A percentile compares a stretch with the other conserved stretches of the same genome.
Conservation (phyloP, 2,888 invertebrate species). For the Rhopalosiphum nymphaeae region DNA sequence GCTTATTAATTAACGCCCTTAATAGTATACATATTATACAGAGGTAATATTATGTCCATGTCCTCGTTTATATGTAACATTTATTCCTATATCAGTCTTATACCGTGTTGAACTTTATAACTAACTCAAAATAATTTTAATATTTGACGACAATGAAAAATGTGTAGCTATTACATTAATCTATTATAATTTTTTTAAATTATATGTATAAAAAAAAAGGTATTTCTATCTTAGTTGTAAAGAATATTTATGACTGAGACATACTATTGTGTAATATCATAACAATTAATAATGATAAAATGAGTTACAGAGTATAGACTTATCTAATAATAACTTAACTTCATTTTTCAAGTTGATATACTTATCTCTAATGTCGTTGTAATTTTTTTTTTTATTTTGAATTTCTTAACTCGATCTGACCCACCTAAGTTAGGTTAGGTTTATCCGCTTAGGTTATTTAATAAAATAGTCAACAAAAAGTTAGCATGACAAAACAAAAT, state of each 20-base stretch:
- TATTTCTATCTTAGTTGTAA: too few relatives aligned
- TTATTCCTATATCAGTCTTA: background rate
- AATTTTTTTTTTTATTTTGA: background rate
- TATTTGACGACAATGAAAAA: background rate
- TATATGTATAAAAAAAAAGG: too few relatives aligned
- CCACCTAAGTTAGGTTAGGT: background rate
- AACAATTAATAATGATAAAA: background rate
- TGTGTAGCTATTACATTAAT: too few relatives aligned
- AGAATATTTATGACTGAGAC: too few relatives aligned
- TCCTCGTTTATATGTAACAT: background rate
- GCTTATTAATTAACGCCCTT: background rate
- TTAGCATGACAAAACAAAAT: background rate
- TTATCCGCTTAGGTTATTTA: too few relatives aligned
- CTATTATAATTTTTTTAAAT: too few relatives aligned
- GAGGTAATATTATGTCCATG: background rate
- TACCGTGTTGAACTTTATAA: background rate
- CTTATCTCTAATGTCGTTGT: background rate
- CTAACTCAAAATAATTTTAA: background rate
- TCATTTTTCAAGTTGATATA: background rate
- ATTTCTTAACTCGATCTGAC: background rate
- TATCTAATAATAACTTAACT: background rate
- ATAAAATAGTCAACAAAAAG: too few relatives aligned
- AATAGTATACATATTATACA: background rate
- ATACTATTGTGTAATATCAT: too few relatives aligned
- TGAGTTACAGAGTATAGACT: background rate